Evolutionary conservation across 2,888 invertebrate genomes (phyloP), one percentile per base, ranked within the genome.

Genomic region (Rhagium mordax): DNA sequence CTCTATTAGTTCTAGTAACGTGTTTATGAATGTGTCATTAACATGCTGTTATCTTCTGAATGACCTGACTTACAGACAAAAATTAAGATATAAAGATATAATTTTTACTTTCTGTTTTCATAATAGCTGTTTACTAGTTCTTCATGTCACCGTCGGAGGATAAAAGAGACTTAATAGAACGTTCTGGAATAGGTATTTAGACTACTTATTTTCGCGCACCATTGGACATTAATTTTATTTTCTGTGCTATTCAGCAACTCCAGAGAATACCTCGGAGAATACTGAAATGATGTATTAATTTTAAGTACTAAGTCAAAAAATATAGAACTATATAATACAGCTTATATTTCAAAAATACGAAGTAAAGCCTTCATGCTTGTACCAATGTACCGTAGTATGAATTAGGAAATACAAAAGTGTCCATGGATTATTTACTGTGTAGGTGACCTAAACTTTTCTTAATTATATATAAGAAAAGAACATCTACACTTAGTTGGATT

Each of bases 31-130:
- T 61, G 33, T 53, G 65, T 65, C 33, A 55, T 65, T 65, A 65
- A 65, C 65, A 53, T 53, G 65, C 8, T 10, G 48, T 53, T 65
- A 65, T 65, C 65, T 53, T n/a, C 13, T 18, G 27, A 29, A 65
- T 55, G 51, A 16, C 20, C 33, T 18, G 24, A 13, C 16, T 53
- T 51, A 51, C 65, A 51, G 27, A 65, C 55, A 48, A 65, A 65
- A 65, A 65, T 65, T 65, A 65, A 65, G 65, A 65, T 65, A 51
- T 51, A 24, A 65, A 65, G 65, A 65, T 65, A 51, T 29, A 24
- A n/a, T 64, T 51, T 51, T 64, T 48, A 62, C 47, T 62, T 48
- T 62, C 47, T 10, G 20, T 55, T 7, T 20, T n/a, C 13, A 3
- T 24, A 24, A 24, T 24, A 24, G 55, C 55, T 24, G n/a, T n/a